Conservation (phyloP, 2,888 invertebrate genomes). For the Metacarcinus magister region DNA sequence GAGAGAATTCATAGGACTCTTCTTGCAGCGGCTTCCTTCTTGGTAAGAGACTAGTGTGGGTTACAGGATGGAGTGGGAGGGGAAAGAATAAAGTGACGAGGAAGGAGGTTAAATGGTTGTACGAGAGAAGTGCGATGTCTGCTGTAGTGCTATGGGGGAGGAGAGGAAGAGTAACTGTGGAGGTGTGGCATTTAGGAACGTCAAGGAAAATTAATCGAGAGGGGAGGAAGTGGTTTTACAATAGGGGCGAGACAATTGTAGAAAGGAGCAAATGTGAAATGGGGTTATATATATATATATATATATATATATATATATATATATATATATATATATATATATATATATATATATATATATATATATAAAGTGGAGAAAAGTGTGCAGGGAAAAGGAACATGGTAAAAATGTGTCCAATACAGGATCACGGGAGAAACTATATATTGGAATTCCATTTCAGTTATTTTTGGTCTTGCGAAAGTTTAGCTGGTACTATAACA, state of each 20-base stretch:
- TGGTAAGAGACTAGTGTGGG: not conserved
- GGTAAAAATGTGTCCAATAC: constrained; percentile 2
- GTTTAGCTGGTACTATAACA: too few relatives aligned
- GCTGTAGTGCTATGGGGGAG: not conserved
- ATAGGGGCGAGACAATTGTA: not conserved
- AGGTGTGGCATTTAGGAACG: not conserved
- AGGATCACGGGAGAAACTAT: not conserved
- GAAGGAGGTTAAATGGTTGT: not conserved
- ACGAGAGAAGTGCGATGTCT: not conserved
- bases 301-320: too few relatives aligned
- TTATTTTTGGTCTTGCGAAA: too few relatives aligned
- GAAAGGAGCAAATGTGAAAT: not conserved
- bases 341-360: too few relatives aligned
- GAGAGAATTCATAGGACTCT: not conserved
- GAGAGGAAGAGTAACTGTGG: not conserved
- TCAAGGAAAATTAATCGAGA: not conserved
- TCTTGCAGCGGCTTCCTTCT: not conserved
- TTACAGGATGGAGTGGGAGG: not conserved
- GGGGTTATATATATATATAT: too few relatives aligned
- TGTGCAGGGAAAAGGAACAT: not conserved
- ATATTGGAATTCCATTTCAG: not conserved
- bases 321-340: too few relatives aligned
- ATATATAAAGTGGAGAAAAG: not conserved
- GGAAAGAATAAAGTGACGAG: not conserved
- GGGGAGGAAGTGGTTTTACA: not conserved